Base-by-base conservation (phyloP, 2,113 vertebrate species). In the Potamarius usumacintae region DNA sequence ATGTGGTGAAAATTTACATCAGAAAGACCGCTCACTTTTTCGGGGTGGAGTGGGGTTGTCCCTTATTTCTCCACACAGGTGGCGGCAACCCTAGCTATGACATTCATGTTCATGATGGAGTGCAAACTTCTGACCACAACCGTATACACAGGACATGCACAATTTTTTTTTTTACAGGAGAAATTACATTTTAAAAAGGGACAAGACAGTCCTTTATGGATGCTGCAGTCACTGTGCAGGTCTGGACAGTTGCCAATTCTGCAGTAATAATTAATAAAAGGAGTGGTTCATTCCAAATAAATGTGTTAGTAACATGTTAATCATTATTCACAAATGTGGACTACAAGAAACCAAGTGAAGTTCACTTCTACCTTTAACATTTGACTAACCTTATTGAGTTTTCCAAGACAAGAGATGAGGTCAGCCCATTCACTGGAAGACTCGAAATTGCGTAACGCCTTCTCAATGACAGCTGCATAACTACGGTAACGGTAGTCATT, bases 401-500 rank as follows among this genome's bases (percentile, higher is more conserved):
- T 99, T 81, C 98, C 98, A 87, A 99, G 96, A 4, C 97, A 99
- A 30, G 98, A 99, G 89, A 99, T 99, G 53, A 99, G 97, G 91
- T 99, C 98, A 0, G 98, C 98, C 98, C 98, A 99, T 91, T 99
- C 98, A 11, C 96, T 99, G 0, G 98, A 99, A 2, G 98, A 99
- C 88, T 99, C 98, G 85, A 99, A 99, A 93, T 97, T 99, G 85
- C 97, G 95, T 89, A 99, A 92, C 15, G 98, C 98, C 93, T 99
- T 99, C 90, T 99, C 98, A 34, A 99, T 98, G 0, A 96, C 96
- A 0, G 97, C 94, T 0, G 96, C 95, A 50, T 99, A 99, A 93
- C 92, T 99, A 87, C 97, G 96, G 92, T 99, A 99, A 69, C 97
- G 96, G 94, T 98, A 99, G 92, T 99, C 98, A 86, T 93, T 96